Evolutionary conservation across 2,888 invertebrate genomes (phyloP).

Genomic region (Orchesellides sinensis): DNA sequence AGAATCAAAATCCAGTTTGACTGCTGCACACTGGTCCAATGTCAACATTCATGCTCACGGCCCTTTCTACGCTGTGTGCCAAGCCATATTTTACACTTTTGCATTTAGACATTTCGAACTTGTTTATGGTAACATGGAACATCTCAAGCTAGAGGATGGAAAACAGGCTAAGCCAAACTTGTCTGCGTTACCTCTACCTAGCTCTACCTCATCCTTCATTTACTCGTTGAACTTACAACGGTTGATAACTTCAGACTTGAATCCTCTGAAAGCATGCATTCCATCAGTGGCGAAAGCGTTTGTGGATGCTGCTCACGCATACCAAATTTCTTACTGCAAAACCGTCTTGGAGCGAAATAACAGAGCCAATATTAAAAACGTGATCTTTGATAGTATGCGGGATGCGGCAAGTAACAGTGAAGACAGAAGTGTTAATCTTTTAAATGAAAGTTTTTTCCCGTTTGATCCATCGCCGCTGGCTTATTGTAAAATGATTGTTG

Average conservation of each 20-base stretch:
- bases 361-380: slow-evolving; percentile 66
- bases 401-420: slow-evolving; percentile 42
- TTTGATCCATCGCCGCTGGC: slow-evolving; percentile 84
- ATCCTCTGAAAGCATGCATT: slow-evolving; percentile 91
- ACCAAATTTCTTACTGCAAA: slow-evolving; percentile 95
- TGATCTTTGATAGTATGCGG: slow-evolving; percentile 54
- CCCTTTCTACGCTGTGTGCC: slow-evolving; percentile 94
- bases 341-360: slow-evolving; percentile 90
- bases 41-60: slow-evolving; percentile 85
- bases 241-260: slow-evolving; percentile 90
- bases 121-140: slow-evolving; percentile 26
- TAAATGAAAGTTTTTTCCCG: slow-evolving; percentile 86
- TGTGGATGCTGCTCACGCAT: slow-evolving; percentile 87
- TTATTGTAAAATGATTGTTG: slow-evolving; percentile 39
- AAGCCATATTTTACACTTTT: slow-evolving; percentile 94
- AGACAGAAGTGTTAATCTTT: slow-evolving; percentile 74
- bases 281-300: slow-evolving; percentile 88
- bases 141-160: slow-evolving; percentile 27
- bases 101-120: slow-evolving; percentile 85
- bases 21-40: slow-evolving; percentile 78
- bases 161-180: slow-evolving; percentile 21
- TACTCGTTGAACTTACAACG: slow-evolving; percentile 85
- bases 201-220: slow-evolving; percentile 68
- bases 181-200: slow-evolving; percentile 17
- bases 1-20: slow-evolving; percentile 82